Conservation (phyloP, 2,888 invertebrate genomes). For the Tipula lateralis region DNA sequence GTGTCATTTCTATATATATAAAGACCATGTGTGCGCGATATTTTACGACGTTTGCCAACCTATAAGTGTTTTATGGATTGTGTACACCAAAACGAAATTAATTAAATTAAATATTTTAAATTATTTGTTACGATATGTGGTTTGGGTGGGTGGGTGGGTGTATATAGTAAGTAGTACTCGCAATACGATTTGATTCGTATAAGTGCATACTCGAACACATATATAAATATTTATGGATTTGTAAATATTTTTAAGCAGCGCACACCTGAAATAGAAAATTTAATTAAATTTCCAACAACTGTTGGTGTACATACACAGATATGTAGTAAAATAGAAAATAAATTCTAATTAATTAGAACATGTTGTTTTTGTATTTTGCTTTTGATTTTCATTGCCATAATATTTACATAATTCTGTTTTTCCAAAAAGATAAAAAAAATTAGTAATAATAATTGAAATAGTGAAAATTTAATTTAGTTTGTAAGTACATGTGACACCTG, state of each 20-base stretch:
- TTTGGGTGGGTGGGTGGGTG: not conserved
- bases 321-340: not conserved
- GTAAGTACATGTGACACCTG: not conserved
- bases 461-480: not conserved
- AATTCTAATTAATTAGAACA: not conserved
- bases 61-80: not conserved
- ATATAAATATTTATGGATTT: not conserved
- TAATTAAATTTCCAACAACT: not conserved
- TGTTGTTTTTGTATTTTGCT: not conserved
- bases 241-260: not conserved
- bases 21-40: not conserved
- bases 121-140: not conserved
- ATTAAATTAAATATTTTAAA: not conserved
- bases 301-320: not conserved
- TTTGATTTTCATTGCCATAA: not conserved
- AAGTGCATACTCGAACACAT: not conserved
- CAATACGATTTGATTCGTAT: not conserved
- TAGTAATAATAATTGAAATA: not conserved
- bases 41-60: not conserved
- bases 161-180: not conserved
- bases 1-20: not conserved
- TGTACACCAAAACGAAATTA: not conserved
- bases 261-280: not conserved
- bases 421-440: not conserved
- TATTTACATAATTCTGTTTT: not conserved